These are phyloP conservation scores for Drosophila phalerata DNA, from an alignment of 2,888 invertebrate species.

Conservation along the genomic window DNA sequence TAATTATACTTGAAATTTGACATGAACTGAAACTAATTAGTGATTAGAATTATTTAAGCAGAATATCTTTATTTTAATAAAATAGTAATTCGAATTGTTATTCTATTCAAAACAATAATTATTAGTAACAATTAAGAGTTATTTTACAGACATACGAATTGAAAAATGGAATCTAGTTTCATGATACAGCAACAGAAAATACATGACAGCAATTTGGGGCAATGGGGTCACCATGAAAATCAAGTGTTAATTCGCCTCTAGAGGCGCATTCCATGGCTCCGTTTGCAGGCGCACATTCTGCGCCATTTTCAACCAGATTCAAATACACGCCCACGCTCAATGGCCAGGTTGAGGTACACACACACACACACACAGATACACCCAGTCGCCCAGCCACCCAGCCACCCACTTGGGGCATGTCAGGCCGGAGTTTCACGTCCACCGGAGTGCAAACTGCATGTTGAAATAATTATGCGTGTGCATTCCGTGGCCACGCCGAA, in stretches of 20 bases:
- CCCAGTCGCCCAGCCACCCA: neutral
- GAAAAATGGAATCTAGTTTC: neutral
- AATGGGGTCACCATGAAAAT: slow-evolving; percentile 1
- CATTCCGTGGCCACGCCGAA: slow-evolving; percentile 81
- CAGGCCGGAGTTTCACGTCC: neutral
- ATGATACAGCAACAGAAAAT: slow-evolving; percentile 7
- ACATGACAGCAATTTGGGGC: slow-evolving; percentile 2
- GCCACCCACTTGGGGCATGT: slow-evolving; percentile 6
- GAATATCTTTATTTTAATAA: neutral
- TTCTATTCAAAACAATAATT: neutral
- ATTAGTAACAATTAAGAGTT: neutral
- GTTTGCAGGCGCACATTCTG: slow-evolving; percentile 15
- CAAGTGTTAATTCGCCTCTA: slow-evolving; percentile 37
- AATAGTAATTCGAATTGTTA: neutral
- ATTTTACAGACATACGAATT: neutral
- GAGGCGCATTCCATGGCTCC: slow-evolving; percentile 37
- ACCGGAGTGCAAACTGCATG: slow-evolving; percentile 61
- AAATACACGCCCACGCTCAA: neutral
- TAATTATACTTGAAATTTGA: no score
- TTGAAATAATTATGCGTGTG: slow-evolving; percentile 81
- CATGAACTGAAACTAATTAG: no score
- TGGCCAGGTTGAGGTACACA: neutral
- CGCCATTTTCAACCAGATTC: slow-evolving; percentile 31
- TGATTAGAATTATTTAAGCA: neutral
- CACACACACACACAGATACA: no score